These are phyloP conservation scores for Emmelina monodactyla DNA, from an alignment of 2,888 invertebrate species.

Conservation along the genomic window DNA sequence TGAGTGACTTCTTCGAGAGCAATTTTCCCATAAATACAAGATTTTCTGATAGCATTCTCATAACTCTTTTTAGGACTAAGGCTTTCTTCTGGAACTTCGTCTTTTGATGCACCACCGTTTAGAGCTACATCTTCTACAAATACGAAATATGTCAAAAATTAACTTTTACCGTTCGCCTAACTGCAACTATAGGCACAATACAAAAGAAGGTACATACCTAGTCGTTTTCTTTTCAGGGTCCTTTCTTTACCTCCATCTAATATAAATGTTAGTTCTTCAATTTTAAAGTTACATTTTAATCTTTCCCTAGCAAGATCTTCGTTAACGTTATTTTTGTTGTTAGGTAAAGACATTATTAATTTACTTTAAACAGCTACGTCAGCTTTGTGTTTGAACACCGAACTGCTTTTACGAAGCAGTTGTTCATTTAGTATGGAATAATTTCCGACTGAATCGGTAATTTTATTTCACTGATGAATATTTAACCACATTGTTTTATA, in stretches of 20 bases:
- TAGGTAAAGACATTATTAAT: background rate
- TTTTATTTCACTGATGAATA: no score
- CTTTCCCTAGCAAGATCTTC: constrained; percentile 75
- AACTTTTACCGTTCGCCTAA: no score
- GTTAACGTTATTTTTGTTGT: constrained; percentile 46
- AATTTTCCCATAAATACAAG: constrained; percentile 72
- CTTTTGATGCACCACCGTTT: constrained; percentile 66
- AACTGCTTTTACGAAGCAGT: no score
- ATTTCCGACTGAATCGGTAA: no score
- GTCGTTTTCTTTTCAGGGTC: constrained; percentile 68
- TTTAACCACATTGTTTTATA: no score
- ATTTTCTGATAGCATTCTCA: constrained; percentile 76
- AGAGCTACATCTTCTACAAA: constrained; percentile 39
- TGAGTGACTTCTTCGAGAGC: constrained; percentile 70
- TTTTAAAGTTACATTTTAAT: constrained; percentile 73
- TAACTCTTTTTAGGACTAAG: constrained; percentile 81
- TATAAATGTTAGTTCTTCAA: constrained; percentile 76
- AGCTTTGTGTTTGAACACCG: no score
- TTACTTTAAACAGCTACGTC: no score
- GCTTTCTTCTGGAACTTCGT: constrained; percentile 73
- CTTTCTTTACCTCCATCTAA: constrained; percentile 77
- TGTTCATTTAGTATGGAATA: no score
- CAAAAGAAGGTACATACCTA: constrained; percentile 31
- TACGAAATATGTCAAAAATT: background rate
- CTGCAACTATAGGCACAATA: no score